phyloP scores from a whole-genome alignment of 1,140 invertebrate genomes.

The Frieseomelitta varia region DNA sequence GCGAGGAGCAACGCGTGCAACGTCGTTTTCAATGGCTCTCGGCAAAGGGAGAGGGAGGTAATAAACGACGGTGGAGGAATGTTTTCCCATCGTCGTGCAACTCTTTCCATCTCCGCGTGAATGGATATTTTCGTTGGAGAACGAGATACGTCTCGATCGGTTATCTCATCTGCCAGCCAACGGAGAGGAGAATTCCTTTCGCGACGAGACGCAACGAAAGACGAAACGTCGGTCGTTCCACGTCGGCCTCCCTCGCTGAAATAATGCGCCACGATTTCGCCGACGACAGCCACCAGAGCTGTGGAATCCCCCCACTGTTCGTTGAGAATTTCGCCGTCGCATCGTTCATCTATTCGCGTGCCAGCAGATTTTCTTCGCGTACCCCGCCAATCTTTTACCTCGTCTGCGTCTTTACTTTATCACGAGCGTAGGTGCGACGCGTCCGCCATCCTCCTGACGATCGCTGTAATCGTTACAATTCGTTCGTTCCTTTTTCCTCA shows the following conservation, averaged over 20 bases:
- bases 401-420: neutral
- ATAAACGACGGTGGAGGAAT: neutral
- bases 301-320: conserved; percentile 15
- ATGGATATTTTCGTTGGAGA: too few species aligned
- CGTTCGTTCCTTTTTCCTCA: too few species aligned
- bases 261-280: conserved; percentile 55
- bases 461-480: too few species aligned
- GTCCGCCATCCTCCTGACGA: too few species aligned
- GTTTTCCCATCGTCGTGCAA: neutral
- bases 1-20: too few species aligned
- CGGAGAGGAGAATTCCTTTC: neutral
- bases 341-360: conserved; percentile 45
- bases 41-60: too few species aligned
- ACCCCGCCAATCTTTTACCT: conserved; percentile 29
- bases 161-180: too few species aligned
- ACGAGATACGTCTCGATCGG: neutral
- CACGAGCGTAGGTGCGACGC: too few species aligned
- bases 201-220: neutral
- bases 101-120: too few species aligned
- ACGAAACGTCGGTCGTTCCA: neutral
- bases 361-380: conserved; percentile 31
- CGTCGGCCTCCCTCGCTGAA: conserved; percentile 11
- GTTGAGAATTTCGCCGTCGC: conserved; percentile 42
- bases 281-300: conserved; percentile 47
- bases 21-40: too few species aligned